Conservation (phyloP, 2,113 vertebrate species). For the Erinaceus europaeus region DNA sequence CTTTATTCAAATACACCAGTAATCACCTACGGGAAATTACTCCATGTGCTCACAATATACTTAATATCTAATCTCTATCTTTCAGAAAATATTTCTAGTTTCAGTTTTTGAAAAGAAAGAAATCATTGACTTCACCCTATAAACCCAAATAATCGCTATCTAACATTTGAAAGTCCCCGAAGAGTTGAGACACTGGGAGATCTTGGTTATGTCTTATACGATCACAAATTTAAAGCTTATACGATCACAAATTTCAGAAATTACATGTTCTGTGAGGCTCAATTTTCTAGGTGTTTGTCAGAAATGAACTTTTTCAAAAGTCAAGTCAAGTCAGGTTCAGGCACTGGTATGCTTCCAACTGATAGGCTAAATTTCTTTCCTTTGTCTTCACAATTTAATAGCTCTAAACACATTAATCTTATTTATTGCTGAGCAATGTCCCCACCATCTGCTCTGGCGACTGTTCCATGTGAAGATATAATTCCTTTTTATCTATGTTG, state of each 20-base stretch:
- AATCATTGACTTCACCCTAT: too few species aligned
- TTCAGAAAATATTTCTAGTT: too few species aligned
- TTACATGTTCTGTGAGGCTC: neutral
- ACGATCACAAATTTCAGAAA: neutral
- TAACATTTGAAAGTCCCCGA: neutral
- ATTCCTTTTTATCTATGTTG: neutral
- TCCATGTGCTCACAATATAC: neutral
- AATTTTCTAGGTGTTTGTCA: neutral
- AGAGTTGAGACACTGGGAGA: neutral
- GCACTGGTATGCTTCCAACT: neutral
- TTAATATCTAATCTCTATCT: too few species aligned
- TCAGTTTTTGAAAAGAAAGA: too few species aligned
- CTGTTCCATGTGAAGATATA: conserved; percentile 9
- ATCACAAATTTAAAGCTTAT: neutral
- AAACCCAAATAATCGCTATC: neutral
- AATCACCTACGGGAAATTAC: neutral
- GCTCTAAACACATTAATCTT: conserved; percentile 9
- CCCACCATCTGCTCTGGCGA: conserved; percentile 33
- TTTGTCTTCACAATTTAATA: neutral
- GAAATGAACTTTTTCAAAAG: conserved; percentile 11
- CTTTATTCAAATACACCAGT: neutral
- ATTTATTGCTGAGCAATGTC: conserved; percentile 14
- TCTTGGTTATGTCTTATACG: neutral
- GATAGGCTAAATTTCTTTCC: neutral
- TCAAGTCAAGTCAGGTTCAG: neutral